Percentiles rank a stretch among this genome's conserved stretches.
phyloP scores from a whole-genome alignment of 2,797 vertebrate species.

The Australoheros facetus region DNA sequence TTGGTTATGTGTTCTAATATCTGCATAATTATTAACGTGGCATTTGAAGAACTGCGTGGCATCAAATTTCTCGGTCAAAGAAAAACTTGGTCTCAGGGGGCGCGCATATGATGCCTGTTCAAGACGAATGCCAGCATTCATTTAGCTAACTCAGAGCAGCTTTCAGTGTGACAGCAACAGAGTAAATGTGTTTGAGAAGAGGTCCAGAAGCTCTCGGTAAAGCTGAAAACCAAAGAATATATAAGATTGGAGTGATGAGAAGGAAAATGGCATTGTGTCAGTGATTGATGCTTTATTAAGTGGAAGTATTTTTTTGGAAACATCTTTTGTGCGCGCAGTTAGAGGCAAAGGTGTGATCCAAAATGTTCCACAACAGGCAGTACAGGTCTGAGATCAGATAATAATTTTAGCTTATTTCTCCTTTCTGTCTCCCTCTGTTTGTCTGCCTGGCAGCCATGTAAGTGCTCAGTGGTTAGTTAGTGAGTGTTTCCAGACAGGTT shows the following conservation, averaged over 20 bases:
- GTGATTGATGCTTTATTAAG: background rate
- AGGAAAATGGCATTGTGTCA: background rate
- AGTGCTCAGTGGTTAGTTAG: background rate
- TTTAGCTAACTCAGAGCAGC: background rate
- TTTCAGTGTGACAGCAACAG: background rate
- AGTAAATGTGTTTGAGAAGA: background rate
- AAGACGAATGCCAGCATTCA: constrained; percentile 18
- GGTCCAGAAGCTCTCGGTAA: background rate
- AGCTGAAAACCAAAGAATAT: background rate
- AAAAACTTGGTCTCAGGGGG: background rate
- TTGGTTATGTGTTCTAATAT: background rate
- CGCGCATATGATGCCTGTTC: background rate
- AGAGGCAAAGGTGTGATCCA: constrained; percentile 33
- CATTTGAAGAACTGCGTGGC: background rate
- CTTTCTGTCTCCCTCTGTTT: background rate
- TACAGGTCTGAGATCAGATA: constrained; percentile 30
- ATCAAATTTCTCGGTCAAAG: background rate
- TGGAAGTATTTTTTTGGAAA: background rate
- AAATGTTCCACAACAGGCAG: background rate
- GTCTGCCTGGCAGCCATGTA: background rate
- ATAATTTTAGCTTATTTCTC: background rate
- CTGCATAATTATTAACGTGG: background rate
- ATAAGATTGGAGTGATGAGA: background rate
- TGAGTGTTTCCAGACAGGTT: background rate
- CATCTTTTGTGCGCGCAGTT: background rate